Base-by-base conservation (phyloP, 2,888 invertebrate species). In the Lingula anatina region DNA sequence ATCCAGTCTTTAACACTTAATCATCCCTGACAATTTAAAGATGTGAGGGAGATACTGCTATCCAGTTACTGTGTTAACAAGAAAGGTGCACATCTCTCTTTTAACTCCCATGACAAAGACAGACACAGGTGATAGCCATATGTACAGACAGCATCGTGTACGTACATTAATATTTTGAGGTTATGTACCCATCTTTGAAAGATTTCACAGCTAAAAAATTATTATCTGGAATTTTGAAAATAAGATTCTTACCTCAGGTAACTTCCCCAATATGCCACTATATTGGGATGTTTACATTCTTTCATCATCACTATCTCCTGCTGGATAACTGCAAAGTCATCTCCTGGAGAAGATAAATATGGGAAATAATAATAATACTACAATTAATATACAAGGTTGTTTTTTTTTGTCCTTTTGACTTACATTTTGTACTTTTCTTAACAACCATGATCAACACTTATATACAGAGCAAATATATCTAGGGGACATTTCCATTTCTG, bases 271-370 rank as follows among this genome's bases (percentile, higher is more conserved):
- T 97, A 99, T 3, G 95, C 95, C 60, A 99, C 96, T 68, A 99
- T 94, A 80, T 99, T 99, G 24, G 89, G 86, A 80, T 99, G 96
- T 51, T 89, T 83, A 78, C 96, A 97, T 79, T 95, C 95, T 80
- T 91, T 90, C 92, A 99, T 95, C 93, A 99, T 96, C 59, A 95
- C 83, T 40, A 76, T 97, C 83, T 99, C 99, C 80, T 99, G 97
- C 77, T 99, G 96, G 71, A 99, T 99, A 74, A 96, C 89, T 59
- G 88, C 88, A 82, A 99, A 96, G 82, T 99, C 97, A 84, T 99
- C 99, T 48, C 95, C 84, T 72, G 93, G 92, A 59, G 60, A 57
- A 81, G 18, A 49, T 56, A 28, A 62, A 66, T 18, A 39, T 39
- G 20, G 9, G 18, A 9, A 12, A 9, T 45, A 42, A 52, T n/a